Evolutionary conservation across 2,888 invertebrate genomes (phyloP), one percentile per base, ranked within the genome.

Genomic region (Cistogaster globosa): DNA sequence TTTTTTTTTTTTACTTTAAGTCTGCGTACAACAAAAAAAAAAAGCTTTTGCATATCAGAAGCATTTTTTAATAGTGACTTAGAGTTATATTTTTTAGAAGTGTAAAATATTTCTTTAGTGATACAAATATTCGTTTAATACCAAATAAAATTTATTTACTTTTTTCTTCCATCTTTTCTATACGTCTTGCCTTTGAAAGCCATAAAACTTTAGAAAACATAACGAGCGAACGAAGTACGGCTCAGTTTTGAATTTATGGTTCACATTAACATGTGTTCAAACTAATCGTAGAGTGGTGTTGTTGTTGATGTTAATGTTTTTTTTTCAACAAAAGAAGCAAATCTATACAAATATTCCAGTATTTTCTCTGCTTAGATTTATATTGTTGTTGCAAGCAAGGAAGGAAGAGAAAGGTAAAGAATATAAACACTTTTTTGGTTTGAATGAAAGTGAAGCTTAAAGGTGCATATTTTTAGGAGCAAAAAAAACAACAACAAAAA

Each of bases 231-330:
- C 38, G 18, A 26, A 79, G 53, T 65, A 62, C 32, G 85, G 85
- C 82, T 85, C 82, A 85, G 71, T 79, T 85, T 79, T 82, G 60
- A 85, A 82, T 85, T 85, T 82, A 85, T 85, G 22, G 65, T 78
- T 55, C 65, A 75, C 75, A 82, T 79, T 82, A 85, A 82, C 82
- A 85, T 85, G 82, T 82, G 85, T 79, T 82, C 75, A n/a, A 79
- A 82, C 82, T 79, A 85, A 85, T 85, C 78, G 85, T 69, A 75
- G 75, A 67, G 75, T 71, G 74, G 71, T 85, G 75, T 78, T 80
- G 51, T 72, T 62, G 26, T 53, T 78, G 51, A 62, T 53, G 51
- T 68, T 32, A 4, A 4, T 32, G 32, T 32, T 32, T 32, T 2
- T 32, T 32, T 32, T 32, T 22, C 53, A 72, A 68, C 45, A 60